Conservation (phyloP, 2,113 vertebrate species). For the Sakesphorus luctuosus region DNA sequence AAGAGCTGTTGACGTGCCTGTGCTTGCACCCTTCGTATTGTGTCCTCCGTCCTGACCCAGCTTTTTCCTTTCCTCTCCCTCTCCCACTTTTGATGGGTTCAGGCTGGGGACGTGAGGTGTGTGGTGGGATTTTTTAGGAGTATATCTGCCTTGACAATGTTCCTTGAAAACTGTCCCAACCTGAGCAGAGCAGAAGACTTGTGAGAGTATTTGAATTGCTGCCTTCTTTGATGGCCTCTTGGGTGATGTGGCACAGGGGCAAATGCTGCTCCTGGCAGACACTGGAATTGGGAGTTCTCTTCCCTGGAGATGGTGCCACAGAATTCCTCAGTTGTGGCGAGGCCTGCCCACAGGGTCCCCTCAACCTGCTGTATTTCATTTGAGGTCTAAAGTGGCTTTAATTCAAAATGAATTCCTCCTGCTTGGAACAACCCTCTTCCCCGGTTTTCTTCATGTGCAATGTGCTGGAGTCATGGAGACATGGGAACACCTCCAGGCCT, state of each 20-base stretch:
- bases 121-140: not conserved
- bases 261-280: not conserved
- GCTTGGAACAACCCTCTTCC: not conserved
- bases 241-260: not conserved
- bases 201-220: not conserved
- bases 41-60: slow-evolving; percentile 29
- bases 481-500: not conserved
- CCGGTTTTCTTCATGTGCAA: not conserved
- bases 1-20: slow-evolving; percentile 42
- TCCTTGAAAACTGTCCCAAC: not conserved
- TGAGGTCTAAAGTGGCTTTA: not conserved
- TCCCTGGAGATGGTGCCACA: not conserved
- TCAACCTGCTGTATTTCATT: accelerated
- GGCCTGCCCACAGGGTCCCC: not conserved
- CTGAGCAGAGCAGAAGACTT: not conserved
- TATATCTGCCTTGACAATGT: not conserved
- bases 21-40: slow-evolving; percentile 29
- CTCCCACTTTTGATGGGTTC: not conserved
- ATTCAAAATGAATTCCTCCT: not conserved
- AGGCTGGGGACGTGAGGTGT: not conserved
- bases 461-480: not conserved
- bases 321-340: not conserved
- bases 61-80: not conserved
- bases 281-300: not conserved
- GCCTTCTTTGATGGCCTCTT: not conserved